These are phyloP conservation scores for Lingula anatina DNA, from an alignment of 2,888 invertebrate species.

Conservation along the genomic window DNA sequence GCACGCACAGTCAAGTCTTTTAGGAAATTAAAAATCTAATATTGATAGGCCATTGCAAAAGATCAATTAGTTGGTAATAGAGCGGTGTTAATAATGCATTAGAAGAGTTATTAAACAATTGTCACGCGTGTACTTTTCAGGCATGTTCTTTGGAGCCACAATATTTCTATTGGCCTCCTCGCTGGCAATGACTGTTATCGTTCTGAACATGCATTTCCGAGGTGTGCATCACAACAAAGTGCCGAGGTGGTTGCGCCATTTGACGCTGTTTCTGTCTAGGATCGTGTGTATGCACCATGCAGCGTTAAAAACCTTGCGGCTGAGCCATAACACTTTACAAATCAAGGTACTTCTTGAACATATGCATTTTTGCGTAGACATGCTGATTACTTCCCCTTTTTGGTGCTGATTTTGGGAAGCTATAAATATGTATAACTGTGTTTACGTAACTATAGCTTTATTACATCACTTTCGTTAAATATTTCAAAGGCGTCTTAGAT, in stretches of 20 bases:
- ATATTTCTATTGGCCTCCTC: slow-evolving; percentile 22
- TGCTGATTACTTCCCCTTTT: too few relatives aligned
- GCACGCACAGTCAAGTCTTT: background rate
- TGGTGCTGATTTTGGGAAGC: too few relatives aligned
- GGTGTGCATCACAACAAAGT: background rate
- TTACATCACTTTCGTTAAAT: too few relatives aligned
- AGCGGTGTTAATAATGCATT: background rate
- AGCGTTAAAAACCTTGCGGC: too few relatives aligned
- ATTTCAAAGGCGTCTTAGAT: too few relatives aligned
- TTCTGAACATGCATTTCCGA: slow-evolving; percentile 18
- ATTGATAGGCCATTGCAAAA: background rate
- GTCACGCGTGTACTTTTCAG: slow-evolving; percentile 5
- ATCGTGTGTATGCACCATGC: background rate
- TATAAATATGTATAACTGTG: too few relatives aligned
- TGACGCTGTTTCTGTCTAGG: background rate
- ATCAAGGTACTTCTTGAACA: too few relatives aligned
- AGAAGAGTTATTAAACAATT: background rate
- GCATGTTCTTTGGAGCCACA: slow-evolving; percentile 21
- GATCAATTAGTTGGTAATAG: background rate
- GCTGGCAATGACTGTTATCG: slow-evolving; percentile 17
- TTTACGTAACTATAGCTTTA: too few relatives aligned
- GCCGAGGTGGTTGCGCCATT: background rate
- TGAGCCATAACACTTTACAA: too few relatives aligned
- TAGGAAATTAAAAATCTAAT: background rate
- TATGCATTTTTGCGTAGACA: too few relatives aligned